Conservation (phyloP, 1,140 invertebrate species). For the Pentalonia nigronervosa region DNA sequence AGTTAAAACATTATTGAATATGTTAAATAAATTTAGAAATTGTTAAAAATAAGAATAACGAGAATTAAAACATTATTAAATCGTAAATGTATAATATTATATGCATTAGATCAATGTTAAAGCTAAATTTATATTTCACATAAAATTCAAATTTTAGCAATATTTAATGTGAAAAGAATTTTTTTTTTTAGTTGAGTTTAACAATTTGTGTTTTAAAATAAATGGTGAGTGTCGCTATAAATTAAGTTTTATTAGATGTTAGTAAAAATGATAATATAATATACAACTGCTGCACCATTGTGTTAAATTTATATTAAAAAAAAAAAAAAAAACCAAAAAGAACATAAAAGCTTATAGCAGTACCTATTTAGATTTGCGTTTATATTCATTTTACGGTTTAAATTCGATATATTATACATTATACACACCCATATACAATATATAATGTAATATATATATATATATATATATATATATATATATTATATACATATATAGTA, state of each 20-base stretch:
- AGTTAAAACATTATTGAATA: no score
- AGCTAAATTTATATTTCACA: no score
- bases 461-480: no score
- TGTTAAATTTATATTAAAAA: background rate
- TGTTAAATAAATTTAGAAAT: background rate
- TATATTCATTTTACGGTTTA: slow-evolving; percentile 11
- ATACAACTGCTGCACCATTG: background rate
- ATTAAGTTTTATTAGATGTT: background rate
- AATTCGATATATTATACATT: slow-evolving; percentile 12
- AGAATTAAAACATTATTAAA: background rate
- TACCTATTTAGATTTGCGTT: background rate
- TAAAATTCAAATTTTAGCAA: no score
- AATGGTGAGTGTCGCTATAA: background rate
- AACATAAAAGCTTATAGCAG: background rate
- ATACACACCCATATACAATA: background rate
- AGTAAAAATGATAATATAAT: background rate
- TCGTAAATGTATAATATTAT: background rate
- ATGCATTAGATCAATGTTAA: background rate
- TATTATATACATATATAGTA: background rate
- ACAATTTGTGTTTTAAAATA: background rate
- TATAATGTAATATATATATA: no score
- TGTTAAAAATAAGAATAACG: background rate
- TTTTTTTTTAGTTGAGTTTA: background rate
- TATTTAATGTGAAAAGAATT: no score
- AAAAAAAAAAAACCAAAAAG: background rate